Percentiles rank a stretch among this genome's conserved stretches.
Conservation (phyloP, 2,113 vertebrate genomes). For the Psittacus erithacus region DNA sequence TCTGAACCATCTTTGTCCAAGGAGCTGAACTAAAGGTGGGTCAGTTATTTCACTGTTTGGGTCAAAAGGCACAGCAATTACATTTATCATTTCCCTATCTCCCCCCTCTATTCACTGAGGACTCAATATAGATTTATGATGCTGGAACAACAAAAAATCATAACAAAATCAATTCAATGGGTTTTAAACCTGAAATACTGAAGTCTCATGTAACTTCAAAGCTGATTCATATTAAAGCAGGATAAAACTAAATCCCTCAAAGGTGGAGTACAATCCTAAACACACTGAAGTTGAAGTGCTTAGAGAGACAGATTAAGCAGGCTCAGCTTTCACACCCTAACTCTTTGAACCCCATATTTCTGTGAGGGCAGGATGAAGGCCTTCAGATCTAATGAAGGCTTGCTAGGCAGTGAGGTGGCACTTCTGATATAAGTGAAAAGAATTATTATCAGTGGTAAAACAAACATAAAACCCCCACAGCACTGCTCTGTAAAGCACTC, state of each 20-base stretch:
- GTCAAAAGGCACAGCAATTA: not conserved
- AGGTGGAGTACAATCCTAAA: not conserved
- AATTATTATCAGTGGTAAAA: not conserved
- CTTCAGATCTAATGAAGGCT: not conserved
- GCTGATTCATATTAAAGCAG: not conserved
- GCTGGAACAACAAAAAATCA: not conserved
- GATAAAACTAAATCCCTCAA: not conserved
- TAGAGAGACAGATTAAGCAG: not conserved
- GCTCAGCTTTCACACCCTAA: not conserved
- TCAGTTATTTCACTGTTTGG: not conserved
- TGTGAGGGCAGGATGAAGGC: not conserved
- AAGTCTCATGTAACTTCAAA: not conserved
- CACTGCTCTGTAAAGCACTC: not conserved
- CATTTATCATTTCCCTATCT: not conserved
- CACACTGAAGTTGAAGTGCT: not conserved
- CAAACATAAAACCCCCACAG: rapidly evolving
- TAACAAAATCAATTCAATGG: not conserved
- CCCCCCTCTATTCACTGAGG: not conserved
- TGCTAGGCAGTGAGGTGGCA: not conserved
- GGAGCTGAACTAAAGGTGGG: not conserved
- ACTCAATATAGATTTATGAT: not conserved
- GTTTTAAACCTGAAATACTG: not conserved
- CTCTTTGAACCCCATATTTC: not conserved
- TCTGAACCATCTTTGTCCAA: not conserved
- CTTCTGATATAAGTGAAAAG: not conserved